Evolutionary conservation across 2,888 invertebrate species (phyloP).

Genomic region (Bruchidius siliquastri): DNA sequence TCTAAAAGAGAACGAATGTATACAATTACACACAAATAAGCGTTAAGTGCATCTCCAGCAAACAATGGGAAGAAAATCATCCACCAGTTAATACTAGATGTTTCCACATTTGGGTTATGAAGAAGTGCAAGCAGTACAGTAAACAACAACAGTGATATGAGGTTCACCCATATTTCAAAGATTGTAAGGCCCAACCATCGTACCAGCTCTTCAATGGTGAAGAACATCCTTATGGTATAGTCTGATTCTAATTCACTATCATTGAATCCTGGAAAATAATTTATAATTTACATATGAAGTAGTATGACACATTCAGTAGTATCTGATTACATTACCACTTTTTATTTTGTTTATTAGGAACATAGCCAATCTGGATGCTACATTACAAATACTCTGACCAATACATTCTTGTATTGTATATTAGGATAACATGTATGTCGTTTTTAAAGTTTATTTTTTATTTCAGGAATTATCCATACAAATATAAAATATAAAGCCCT

Average conservation of each 20-base stretch:
- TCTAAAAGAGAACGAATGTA: conserved; percentile 88
- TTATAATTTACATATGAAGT: neutral
- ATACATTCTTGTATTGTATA: no score
- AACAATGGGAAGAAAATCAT: conserved; percentile 87
- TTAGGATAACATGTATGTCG: no score
- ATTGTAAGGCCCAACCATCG: conserved; percentile 92
- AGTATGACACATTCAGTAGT: no score
- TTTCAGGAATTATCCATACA: no score
- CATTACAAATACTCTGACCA: no score
- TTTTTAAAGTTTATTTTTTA: no score
- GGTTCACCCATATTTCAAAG: conserved; percentile 91
- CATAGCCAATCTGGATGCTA: no score
- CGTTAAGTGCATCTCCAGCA: conserved; percentile 85
- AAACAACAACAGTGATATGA: conserved; percentile 78
- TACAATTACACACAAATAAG: conserved; percentile 92
- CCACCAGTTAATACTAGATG: conserved; percentile 71
- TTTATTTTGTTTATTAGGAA: no score
- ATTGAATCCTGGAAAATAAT: neutral
- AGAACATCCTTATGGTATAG: conserved; percentile 59
- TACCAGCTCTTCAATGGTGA: conserved; percentile 83
- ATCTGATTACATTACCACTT: no score
- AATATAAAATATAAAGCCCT: no score
- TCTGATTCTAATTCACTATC: neutral
- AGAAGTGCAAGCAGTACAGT: conserved; percentile 78
- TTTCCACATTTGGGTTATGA: conserved; percentile 57